Evolutionary conservation across 2,113 vertebrate species (phyloP).

Genomic region (Plotosus lineatus): DNA sequence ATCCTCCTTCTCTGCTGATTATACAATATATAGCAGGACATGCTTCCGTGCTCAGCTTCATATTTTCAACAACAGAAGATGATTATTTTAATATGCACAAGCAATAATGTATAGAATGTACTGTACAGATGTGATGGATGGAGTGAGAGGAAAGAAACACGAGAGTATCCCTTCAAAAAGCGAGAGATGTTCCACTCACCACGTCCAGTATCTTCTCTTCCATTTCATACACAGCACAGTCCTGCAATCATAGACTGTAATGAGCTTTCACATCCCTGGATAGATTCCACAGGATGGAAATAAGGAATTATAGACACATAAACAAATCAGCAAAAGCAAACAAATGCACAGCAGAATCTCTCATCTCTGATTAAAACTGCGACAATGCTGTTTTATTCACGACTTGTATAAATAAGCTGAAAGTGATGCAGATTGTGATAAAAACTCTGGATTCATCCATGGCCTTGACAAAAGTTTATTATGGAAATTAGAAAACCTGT

Average conservation of each 20-base stretch:
- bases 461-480: too few relatives aligned
- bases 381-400: too few relatives aligned
- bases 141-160: background rate
- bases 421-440: too few relatives aligned
- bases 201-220: constrained; percentile 93
- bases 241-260: constrained; percentile 73
- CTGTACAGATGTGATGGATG: too few relatives aligned
- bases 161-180: constrained; percentile 10
- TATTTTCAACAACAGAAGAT: constrained; percentile 9
- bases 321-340: constrained; percentile 47
- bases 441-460: too few relatives aligned
- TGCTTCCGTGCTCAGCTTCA: constrained; percentile 1
- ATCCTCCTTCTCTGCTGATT: constrained; percentile 50
- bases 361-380: too few relatives aligned
- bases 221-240: constrained; percentile 88
- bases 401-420: too few relatives aligned
- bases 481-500: too few relatives aligned
- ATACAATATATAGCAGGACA: constrained; percentile 47
- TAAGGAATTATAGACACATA: constrained; percentile 22
- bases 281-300: constrained; percentile 23
- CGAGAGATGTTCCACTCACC: constrained; percentile 74
- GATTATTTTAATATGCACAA: constrained; percentile 8
- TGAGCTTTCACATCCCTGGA: constrained; percentile 20
- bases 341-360: background rate
- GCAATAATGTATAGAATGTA: background rate